phyloP scores from a whole-genome alignment of 2,113 vertebrate species.

The Natator depressus region DNA sequence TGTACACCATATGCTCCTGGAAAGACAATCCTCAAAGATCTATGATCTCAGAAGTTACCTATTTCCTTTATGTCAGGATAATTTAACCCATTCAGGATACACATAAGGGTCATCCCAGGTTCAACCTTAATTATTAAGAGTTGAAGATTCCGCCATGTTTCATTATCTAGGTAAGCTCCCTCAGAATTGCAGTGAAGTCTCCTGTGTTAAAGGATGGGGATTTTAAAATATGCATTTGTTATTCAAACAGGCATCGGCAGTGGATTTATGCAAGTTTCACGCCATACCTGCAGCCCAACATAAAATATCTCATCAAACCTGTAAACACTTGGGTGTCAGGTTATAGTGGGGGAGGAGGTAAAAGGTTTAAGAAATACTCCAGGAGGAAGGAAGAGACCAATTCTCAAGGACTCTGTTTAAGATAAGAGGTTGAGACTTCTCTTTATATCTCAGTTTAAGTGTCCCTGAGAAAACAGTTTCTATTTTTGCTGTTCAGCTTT shows the following conservation, averaged over 20 bases:
- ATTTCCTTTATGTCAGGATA: accelerated
- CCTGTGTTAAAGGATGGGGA: background rate
- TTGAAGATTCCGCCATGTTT: background rate
- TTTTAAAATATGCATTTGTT: background rate
- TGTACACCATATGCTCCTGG: accelerated
- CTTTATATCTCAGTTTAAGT: background rate
- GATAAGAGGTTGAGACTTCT: background rate
- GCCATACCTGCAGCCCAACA: background rate
- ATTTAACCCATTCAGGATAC: background rate
- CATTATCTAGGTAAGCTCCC: background rate
- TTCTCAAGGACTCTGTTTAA: background rate
- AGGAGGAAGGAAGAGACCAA: accelerated
- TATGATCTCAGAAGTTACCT: background rate
- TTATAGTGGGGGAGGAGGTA: background rate
- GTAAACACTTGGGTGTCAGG: background rate
- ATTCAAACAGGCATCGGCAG: background rate
- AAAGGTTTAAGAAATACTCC: background rate
- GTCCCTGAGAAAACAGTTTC: background rate
- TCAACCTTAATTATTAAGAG: background rate
- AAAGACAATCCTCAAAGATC: background rate
- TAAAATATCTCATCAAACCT: background rate
- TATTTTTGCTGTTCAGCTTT: background rate
- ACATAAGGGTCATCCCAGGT: background rate
- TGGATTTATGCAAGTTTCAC: background rate
- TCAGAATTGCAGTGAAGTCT: background rate